Evolutionary conservation across 2,888 invertebrate species (phyloP), one percentile per base, ranked within the genome.

Genomic region (Pegoplata infirma): DNA sequence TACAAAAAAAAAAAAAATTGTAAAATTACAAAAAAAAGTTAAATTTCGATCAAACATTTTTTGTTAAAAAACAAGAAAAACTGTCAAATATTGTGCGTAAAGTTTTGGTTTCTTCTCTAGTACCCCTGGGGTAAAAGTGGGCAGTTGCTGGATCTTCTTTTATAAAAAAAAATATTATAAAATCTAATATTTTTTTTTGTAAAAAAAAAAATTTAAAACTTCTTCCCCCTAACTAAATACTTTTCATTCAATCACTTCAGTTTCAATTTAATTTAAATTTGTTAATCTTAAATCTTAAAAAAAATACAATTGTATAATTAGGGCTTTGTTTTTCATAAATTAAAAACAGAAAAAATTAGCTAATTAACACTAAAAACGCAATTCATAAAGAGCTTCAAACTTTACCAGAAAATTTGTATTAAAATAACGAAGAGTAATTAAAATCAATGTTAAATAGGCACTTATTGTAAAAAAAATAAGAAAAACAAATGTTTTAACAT

Each of bases 401-500:
- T 19, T 14, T 44, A 16, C 28, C 51, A 74, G 25, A 73, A 32
- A 44, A 44, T 46, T 53, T 21, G 10, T 63, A 49, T 55, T 21
- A 21, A 25, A 53, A 51, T 59, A n/a, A 58, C 17, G 16, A 66
- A 59, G 10, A 40, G 49, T 51, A 67, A 61, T 74, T 53, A 67
- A 67, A 61, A 59, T 51, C 56, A 69, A 56, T 69, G 75, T 44
- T 76, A 68, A 44, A 76, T 32, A 51, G 19, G 61, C 14, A 49
- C 25, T 28, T 28, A 23, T 8, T 23, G 23, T 14, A n/a, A 23
- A 12, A 19, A 49, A 51, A n/a, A 51, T 8, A 14, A 49, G 21
- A 53, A 47, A 66, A 10, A 66, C 61, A 64, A 44, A 56, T 63
- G 56, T 59, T 25, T 61, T 75, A 59, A 17, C 67, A 75, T 49